Percentiles rank a stretch among this genome's conserved stretches.
Conservation (phyloP, 2,888 invertebrate species). For the Palloptera scutellata region DNA sequence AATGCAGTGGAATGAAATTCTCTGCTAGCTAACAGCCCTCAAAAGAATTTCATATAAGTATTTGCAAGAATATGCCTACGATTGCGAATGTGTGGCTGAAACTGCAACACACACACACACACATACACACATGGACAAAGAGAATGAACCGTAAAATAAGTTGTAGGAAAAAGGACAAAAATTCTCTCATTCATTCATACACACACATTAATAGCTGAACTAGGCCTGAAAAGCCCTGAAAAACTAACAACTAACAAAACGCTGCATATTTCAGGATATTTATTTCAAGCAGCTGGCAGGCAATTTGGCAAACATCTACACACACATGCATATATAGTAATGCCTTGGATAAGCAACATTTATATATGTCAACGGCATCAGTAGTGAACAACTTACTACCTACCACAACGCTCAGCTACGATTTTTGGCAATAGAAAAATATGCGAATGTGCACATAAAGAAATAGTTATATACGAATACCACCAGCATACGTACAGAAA, state of each 20-base stretch:
- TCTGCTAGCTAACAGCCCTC: too few relatives aligned
- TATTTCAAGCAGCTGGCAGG: slow-evolving; percentile 42
- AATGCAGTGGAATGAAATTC: background rate
- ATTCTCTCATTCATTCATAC: background rate
- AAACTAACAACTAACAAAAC: background rate
- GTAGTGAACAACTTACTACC: too few relatives aligned
- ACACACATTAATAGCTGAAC: background rate
- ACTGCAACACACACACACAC: background rate
- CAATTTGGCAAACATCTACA: slow-evolving; percentile 44
- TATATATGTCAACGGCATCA: slow-evolving; percentile 10
- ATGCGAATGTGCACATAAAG: background rate
- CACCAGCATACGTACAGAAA: background rate
- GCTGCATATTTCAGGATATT: slow-evolving; percentile 14
- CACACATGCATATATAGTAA: background rate
- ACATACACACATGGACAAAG: too few relatives aligned
- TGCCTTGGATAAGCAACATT: background rate
- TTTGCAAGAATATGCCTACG: background rate
- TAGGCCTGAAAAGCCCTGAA: too few relatives aligned
- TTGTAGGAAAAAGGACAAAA: background rate
- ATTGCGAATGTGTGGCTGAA: background rate
- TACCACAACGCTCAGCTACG: too few relatives aligned
- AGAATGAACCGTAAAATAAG: too few relatives aligned
- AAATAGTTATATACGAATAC: background rate
- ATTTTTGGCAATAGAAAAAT: too few relatives aligned
- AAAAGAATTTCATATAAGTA: too few relatives aligned